Conservation (phyloP, 2,797 vertebrate species). For the Enteromius argenteus region DNA sequence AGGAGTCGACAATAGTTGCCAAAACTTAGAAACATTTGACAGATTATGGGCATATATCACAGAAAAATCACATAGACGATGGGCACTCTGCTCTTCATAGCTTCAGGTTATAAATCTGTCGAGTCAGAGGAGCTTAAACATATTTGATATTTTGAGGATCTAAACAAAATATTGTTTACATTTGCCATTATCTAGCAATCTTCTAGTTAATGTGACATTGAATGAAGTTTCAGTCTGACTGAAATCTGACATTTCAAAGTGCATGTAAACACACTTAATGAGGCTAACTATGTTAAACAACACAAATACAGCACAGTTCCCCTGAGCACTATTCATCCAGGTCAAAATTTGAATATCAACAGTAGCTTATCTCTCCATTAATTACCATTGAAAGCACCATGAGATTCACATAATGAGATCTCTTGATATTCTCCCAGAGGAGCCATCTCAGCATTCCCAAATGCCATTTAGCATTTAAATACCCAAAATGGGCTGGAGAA, state of each 20-base stretch:
- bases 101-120: background rate
- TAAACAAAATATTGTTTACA: background rate
- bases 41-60: background rate
- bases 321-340: background rate
- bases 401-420: conserved; percentile 48
- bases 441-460: conserved; percentile 52
- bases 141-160: background rate
- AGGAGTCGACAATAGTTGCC: background rate
- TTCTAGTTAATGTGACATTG: background rate
- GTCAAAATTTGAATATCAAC: conserved; percentile 50
- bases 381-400: conserved; percentile 40
- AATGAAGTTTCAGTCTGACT: background rate
- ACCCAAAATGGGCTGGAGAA: conserved; percentile 29
- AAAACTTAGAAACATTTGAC: background rate
- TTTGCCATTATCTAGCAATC: background rate
- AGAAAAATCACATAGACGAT: background rate
- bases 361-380: conserved; percentile 50
- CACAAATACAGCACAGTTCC: background rate
- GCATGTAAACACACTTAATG: background rate
- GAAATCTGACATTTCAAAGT: background rate
- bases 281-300: background rate
- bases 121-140: background rate
- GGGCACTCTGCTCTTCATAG: background rate
- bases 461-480: conserved; percentile 35
- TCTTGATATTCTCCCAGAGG: conserved; percentile 41